Base-by-base conservation (phyloP, 1,140 invertebrate genomes). In the Chironomus striatipennis region DNA sequence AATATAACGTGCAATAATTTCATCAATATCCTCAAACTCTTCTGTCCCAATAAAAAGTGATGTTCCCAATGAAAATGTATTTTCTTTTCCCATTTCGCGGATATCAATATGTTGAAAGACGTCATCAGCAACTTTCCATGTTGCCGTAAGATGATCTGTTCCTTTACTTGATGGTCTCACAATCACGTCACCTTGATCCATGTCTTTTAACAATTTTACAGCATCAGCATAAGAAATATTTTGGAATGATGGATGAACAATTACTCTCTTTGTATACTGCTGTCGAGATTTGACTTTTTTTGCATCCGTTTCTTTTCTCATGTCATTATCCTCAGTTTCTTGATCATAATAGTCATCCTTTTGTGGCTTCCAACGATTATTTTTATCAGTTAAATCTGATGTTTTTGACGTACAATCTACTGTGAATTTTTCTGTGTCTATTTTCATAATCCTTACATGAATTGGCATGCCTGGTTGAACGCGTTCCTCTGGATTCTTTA, bases 1-100 rank as follows among this genome's bases (percentile, higher is more conserved):
- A 6, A 99, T 90, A 83, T 98, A 89, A 10, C 97, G 88, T 0
- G 97, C 97, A 47, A 99, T 95, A 72, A 99, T 99, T 91, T 99
- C 98, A 84, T 99, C 98, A 15, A 99, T 83, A 85, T 99, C 98
- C 86, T 99, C 98, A 84, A 97, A 99, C 79, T 97, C 93, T 79
- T 94, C 93, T 74, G 87, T 90, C 12, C 90, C 90, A 76, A 98
- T 98, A 88, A 90, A 92, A 0, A 99, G 83, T 70, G 77, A 82
- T 77, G 90, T 89, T 24, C 98, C 98, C 18, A 99, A 83, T 67
- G 95, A 97, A 80, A 99, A 99, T 0, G 91, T 91, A 81, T 99
- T 98, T 79, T 96, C 93, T 85, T 99, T 99, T 9, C 95, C 95
- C 81, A 98, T 91, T 84, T 99, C 98, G 24, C 89, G 84, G 0